Base-by-base conservation (phyloP, 2,888 invertebrate species). In the Liopterus haemorrhoidalis region DNA sequence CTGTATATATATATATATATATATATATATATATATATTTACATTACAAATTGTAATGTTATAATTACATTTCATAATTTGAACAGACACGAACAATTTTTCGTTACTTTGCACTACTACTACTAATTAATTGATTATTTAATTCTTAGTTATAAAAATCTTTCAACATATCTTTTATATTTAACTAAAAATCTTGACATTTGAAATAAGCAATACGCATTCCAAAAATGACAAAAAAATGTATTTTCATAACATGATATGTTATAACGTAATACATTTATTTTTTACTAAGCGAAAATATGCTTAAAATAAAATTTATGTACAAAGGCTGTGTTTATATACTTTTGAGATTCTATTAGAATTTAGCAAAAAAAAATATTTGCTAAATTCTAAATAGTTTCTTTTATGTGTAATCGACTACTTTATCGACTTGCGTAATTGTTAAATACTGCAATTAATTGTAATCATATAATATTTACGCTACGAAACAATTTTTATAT, bases 261-360 rank as follows among this genome's bases (percentile, higher is more conserved):
- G 43, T 43, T 37, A 41, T 32, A 19, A 33, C n/a, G 25, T 28
- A 30, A 36, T 27, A 36, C 28, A 20, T 41, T 30, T 43, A 43
- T 43, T 36, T 43, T n/a, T 36, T 43, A 11, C 36, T 36, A 42
- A 42, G 25, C 28, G 28, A 42, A 15, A 16, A 12, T n/a, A 42
- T 12, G 43, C 36, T 43, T 43, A 43, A 43, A 22, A 37, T 43
- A 43, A 37, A n/a, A 37, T 43, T 43, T 37, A 15, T 43, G 43
- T 43, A 37, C 43, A 43, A 43, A 31, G 36, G 43, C 36, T 43
- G 43, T 36, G 43, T 43, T 43, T 16, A 32, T 32, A 33, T 41
- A 41, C 12, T 32, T 41, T 22, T 33, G 22, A 41, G 21, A 41
- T 41, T 32, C 16, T 32, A 31, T 25, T 41, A 32, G 18, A 41